Conservation (phyloP, 2,113 vertebrate genomes). For the Corythaeola cristata region DNA sequence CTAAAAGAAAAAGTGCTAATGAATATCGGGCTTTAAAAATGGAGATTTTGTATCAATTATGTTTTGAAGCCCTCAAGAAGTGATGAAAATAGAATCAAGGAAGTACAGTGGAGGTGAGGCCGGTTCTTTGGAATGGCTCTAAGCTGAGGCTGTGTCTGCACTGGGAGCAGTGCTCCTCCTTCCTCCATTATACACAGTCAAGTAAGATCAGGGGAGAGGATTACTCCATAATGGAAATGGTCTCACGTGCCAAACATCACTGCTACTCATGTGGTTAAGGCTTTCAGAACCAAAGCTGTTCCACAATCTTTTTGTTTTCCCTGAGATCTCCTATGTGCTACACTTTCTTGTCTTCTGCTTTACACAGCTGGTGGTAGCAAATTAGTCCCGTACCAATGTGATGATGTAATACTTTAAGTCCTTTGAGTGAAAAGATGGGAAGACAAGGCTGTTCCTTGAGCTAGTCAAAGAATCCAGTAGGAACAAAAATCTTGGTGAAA, state of each 20-base stretch:
- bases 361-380: background rate
- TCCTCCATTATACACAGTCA: accelerated
- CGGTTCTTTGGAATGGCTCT: background rate
- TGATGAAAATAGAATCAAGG: background rate
- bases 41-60: too few species aligned
- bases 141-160: background rate
- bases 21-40: background rate
- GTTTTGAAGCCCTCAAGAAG: background rate
- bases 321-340: background rate
- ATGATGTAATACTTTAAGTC: background rate
- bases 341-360: background rate
- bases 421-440: background rate
- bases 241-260: background rate
- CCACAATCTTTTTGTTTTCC: background rate
- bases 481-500: background rate
- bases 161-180: background rate
- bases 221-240: background rate
- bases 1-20: background rate
- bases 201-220: accelerated
- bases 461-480: background rate
- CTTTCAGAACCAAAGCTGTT: background rate
- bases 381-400: background rate
- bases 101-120: background rate
- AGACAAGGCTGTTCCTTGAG: background rate
- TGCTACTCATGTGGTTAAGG: background rate